Evolutionary conservation across 2,888 invertebrate species (phyloP).

Genomic region (Spodoptera picta): DNA sequence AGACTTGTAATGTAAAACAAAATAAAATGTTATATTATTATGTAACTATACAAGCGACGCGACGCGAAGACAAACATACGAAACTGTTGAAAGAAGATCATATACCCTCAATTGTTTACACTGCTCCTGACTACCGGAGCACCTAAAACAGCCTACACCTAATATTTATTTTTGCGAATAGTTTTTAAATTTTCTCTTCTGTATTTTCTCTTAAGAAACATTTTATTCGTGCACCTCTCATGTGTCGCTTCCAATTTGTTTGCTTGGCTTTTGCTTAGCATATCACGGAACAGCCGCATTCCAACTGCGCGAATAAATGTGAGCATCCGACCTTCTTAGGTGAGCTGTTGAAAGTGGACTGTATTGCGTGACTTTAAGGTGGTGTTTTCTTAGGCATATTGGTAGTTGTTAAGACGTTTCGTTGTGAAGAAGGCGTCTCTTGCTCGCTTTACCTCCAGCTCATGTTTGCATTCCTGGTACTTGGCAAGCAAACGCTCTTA

Average conservation of each 20-base stretch:
- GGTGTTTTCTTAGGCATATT: slow-evolving; percentile 28
- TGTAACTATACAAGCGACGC: too few species aligned
- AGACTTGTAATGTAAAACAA: too few species aligned
- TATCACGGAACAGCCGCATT: slow-evolving; percentile 83
- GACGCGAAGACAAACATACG: too few species aligned
- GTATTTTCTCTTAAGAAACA: slow-evolving; percentile 64
- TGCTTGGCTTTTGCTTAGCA: slow-evolving; percentile 84
- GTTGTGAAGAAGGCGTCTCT: slow-evolving; percentile 43
- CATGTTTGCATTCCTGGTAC: slow-evolving; percentile 83
- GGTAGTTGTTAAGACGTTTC: slow-evolving; percentile 51
- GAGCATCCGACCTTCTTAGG: slow-evolving; percentile 74
- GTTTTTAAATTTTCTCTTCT: slow-evolving; percentile 51
- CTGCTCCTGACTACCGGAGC: slow-evolving; percentile 19
- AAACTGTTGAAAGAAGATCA: not conserved
- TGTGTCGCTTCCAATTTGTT: slow-evolving; percentile 82
- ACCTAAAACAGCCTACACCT: slow-evolving; percentile 13
- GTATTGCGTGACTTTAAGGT: slow-evolving; percentile 27
- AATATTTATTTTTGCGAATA: slow-evolving; percentile 47
- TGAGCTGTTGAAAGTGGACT: slow-evolving; percentile 20
- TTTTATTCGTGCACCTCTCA: slow-evolving; percentile 67
- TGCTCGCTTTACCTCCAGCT: slow-evolving; percentile 76
- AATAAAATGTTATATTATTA: too few species aligned
- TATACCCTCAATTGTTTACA: slow-evolving; percentile 19
- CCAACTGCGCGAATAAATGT: slow-evolving; percentile 77
- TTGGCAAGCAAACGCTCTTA: slow-evolving; percentile 82